phyloP scores from a whole-genome alignment of 2,113 vertebrate genomes.

The Furnarius figulus region DNA sequence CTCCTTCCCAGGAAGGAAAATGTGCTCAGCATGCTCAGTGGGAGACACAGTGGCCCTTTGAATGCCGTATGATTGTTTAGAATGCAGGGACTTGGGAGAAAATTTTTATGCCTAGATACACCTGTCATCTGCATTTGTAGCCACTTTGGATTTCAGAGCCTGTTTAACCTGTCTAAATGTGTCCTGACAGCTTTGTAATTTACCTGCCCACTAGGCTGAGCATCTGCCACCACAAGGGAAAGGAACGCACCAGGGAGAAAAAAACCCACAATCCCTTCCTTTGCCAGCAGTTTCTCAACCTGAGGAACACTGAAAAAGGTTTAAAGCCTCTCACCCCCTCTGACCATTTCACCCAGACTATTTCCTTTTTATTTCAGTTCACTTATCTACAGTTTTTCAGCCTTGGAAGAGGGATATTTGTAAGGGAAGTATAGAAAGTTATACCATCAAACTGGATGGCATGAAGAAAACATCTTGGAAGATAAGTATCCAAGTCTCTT shows the following conservation, averaged over 20 bases:
- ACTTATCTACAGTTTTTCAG: neutral
- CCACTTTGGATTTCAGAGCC: neutral
- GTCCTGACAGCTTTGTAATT: neutral
- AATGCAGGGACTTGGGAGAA: neutral
- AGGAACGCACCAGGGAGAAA: neutral
- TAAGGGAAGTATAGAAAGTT: constrained; percentile 12
- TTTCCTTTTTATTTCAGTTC: neutral
- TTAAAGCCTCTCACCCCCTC: neutral
- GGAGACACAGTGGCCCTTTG: rapidly evolving
- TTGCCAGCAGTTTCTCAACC: neutral
- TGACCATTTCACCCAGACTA: neutral
- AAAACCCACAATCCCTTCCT: neutral
- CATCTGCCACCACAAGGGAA: neutral
- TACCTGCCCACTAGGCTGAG: neutral
- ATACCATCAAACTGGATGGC: neutral
- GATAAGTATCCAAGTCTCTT: neutral
- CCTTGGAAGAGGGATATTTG: neutral
- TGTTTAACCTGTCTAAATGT: neutral
- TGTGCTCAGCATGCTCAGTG: rapidly evolving
- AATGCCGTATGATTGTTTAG: rapidly evolving
- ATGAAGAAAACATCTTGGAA: neutral
- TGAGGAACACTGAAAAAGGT: neutral
- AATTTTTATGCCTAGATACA: neutral
- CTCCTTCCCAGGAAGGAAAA: rapidly evolving
- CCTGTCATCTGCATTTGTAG: neutral